Evolutionary conservation across 2,888 invertebrate genomes (phyloP).

Genomic region (Parascotia fuliginaria): DNA sequence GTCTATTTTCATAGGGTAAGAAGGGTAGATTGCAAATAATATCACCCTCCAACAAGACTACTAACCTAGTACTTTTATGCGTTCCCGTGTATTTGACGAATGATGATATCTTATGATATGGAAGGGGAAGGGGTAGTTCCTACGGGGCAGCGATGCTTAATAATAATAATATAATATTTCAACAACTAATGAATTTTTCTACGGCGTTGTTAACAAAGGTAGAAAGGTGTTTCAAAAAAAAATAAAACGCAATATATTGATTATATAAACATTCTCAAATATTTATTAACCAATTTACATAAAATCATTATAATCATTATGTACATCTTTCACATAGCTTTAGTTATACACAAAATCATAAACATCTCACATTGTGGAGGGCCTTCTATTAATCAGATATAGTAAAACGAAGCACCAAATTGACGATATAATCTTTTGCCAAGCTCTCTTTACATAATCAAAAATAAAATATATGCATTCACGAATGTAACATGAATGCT

Average conservation of each 20-base stretch:
- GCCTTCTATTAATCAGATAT: constrained; percentile 82
- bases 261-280: constrained; percentile 86
- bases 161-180: too few relatives aligned
- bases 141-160: too few relatives aligned
- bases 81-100: too few relatives aligned
- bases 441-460: constrained; percentile 76
- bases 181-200: too few relatives aligned
- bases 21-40: too few relatives aligned
- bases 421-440: constrained; percentile 76
- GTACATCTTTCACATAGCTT: constrained; percentile 84
- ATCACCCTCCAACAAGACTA: too few relatives aligned
- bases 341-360: constrained; percentile 80
- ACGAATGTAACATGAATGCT: constrained; percentile 41
- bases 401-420: constrained; percentile 82
- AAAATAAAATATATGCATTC: constrained; percentile 56
- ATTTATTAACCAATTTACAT: constrained; percentile 86
- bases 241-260: constrained; percentile 63
- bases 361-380: constrained; percentile 82
- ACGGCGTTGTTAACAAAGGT: too few relatives aligned
- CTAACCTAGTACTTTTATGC: too few relatives aligned
- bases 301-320: constrained; percentile 82
- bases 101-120: too few relatives aligned
- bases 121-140: too few relatives aligned
- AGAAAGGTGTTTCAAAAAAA: background rate
- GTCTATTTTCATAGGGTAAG: too few relatives aligned